Base-by-base conservation (phyloP, 2,888 invertebrate genomes). In the Apamea sordens region DNA sequence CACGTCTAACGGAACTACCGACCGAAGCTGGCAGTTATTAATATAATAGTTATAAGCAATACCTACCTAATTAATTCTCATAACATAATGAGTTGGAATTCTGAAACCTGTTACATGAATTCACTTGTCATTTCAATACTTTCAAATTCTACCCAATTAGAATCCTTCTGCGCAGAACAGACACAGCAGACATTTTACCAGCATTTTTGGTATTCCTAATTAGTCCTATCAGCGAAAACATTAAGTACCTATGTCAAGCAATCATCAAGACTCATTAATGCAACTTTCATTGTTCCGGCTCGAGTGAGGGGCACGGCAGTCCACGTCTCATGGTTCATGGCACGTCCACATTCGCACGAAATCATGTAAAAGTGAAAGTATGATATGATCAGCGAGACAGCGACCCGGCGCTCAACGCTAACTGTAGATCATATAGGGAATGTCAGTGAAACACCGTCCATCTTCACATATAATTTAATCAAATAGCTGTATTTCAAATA, bases 291-390 rank as follows among this genome's bases (percentile, higher is more conserved):
- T 95, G 95, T 95, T 94, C 93, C 94, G 94, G 93, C 91, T 88
- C 88, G 89, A 92, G 91, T 89, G 93, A 92, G 91, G 91, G 91
- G 92, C 92, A 91, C 90, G 91, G 91, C 90, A 89, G 88, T 90
- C 88, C 84, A 82, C 88, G 85, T 90, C 87, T 89, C 84, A 87
- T 89, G 87, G 89, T 86, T 88, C 85, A 87, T 89, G 85, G 89
- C 86, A 83, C 91, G 91, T 91, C 91, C 91, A 91, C 92, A 91
- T 93, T 94, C 89, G 93, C 94, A 94, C 94, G 93, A 95, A 95
- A 96, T 94, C 93, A 93, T 89, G 92, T 94, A 95, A 96, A 96
- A 96, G 96, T 96, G 96, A 96, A 96, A 96, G 96, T 96, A 93
- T 94, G 93, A 94, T 94, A 94, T 93, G 95, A 95, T 94, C 94